These are phyloP conservation scores for Oscheius sp. DNA, from an alignment of 2,888 invertebrate genomes.

Conservation along the genomic window DNA sequence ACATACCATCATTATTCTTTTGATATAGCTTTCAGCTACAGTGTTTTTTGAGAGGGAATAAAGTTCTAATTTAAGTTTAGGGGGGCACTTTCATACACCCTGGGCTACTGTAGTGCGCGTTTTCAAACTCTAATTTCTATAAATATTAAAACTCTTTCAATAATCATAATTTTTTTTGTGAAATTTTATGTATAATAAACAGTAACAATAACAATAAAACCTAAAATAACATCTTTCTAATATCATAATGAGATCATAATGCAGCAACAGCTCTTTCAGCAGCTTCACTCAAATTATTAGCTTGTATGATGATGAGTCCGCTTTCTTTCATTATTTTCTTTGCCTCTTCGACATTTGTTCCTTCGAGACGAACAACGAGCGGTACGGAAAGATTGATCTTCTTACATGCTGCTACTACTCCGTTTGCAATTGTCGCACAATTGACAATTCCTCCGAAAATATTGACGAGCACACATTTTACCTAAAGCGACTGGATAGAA, in stretches of 20 bases:
- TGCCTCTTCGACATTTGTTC: slow-evolving; percentile 86
- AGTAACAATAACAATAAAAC: neutral
- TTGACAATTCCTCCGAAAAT: slow-evolving; percentile 99
- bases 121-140: too few species aligned
- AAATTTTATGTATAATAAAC: neutral
- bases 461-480: slow-evolving; percentile 93
- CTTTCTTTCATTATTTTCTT: slow-evolving; percentile 84
- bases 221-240: neutral
- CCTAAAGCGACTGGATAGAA: slow-evolving; percentile 72
- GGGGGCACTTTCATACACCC: too few species aligned
- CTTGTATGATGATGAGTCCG: slow-evolving; percentile 83
- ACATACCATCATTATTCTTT: too few species aligned
- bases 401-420: slow-evolving; percentile 88
- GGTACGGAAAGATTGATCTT: slow-evolving; percentile 84
- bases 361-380: slow-evolving; percentile 64
- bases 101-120: too few species aligned
- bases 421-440: slow-evolving; percentile 94
- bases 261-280: slow-evolving; percentile 83
- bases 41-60: too few species aligned
- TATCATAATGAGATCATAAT: slow-evolving; percentile 16
- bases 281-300: slow-evolving; percentile 88
- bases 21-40: too few species aligned
- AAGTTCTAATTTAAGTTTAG: too few species aligned
- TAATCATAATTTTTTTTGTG: neutral
- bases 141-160: too few species aligned